Evolutionary conservation across 2,113 vertebrate genomes (phyloP), one percentile per base, ranked within the genome.

Genomic region (Steatornis caripensis): DNA sequence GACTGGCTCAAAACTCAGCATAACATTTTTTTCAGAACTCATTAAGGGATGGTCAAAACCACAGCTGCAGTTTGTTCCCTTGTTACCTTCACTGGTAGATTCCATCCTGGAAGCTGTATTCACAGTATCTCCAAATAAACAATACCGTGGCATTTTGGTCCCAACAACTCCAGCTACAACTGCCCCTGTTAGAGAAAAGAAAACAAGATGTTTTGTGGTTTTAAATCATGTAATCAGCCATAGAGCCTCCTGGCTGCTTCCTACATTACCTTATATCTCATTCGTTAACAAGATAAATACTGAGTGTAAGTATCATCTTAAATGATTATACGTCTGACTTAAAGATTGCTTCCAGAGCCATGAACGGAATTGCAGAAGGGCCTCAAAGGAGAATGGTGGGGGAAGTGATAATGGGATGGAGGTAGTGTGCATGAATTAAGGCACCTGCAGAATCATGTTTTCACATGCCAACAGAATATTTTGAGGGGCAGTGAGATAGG

Each of bases 31-130:
- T 81, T 12, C 46, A 94, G 23, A 60, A 75, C 17, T 81, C 54
- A 41, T 81, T 81, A 46, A 64, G 10, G 30, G 9, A 37, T 46
- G 2, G 48, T 61, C 62, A 78, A 79, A 81, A 66, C 6, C 4
- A 39, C 15, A 65, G 12, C 24, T 66, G 20, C 20, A 58, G 7
- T 71, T 74, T 86, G 12, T 34, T 86, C 11, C 11, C 16, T 77
- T 69, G 18, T 69, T 97, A 98, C 99, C 99, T 95, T 99, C 96
- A 41, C 99, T 99, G 60, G 98, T 99, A 77, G 99, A 99, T 97
- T 99, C 99, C 99, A 99, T 99, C 70, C 98, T 97, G 17, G 99
- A 99, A 53, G 99, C 98, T 3, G 98, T 99, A 95, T 99, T 99
- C 80, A 99, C 98, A 2, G 99, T 99, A 54, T 99, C 99, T 90